A percentile compares a stretch with the other conserved stretches of the same genome.
Evolutionary conservation across 2,888 invertebrate species (phyloP).

Genomic region (Corythucha ciliata): DNA sequence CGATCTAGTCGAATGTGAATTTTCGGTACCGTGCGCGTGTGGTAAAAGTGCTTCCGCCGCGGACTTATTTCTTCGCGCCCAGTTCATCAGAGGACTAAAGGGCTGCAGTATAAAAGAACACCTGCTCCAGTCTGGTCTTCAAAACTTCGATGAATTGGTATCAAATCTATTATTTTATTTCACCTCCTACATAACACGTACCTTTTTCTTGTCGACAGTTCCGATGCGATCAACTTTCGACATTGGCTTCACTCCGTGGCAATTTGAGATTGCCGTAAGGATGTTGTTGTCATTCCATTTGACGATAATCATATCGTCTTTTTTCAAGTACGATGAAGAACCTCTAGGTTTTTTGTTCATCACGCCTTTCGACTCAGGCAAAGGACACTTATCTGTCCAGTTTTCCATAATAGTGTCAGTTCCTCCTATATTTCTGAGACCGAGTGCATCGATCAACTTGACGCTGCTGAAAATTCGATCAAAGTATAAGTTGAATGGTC

Average conservation of each 20-base stretch:
- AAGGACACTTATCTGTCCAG: slow-evolving; percentile 8
- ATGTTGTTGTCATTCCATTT: slow-evolving; percentile 18
- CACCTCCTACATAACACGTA: too few species aligned
- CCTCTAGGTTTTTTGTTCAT: slow-evolving; percentile 15
- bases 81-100: too few species aligned
- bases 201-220: slow-evolving; percentile 13
- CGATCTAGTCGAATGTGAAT: neutral
- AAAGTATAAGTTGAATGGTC: slow-evolving; percentile 18
- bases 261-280: slow-evolving; percentile 6
- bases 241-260: slow-evolving; percentile 8
- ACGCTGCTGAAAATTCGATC: slow-evolving; percentile 20
- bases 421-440: slow-evolving; percentile 16
- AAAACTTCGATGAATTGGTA: too few species aligned
- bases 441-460: slow-evolving; percentile 11
- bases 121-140: too few species aligned
- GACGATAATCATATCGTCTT: slow-evolving; percentile 7
- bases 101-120: too few species aligned
- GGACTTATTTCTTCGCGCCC: too few species aligned
- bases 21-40: too few species aligned
- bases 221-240: slow-evolving; percentile 15
- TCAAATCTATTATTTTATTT: too few species aligned
- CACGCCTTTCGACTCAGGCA: slow-evolving; percentile 13
- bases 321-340: slow-evolving; percentile 5
- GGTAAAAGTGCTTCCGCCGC: too few species aligned
- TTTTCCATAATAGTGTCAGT: slow-evolving; percentile 14